Conservation (phyloP, 2,113 vertebrate species). For the Triplophysa tibetana region DNA sequence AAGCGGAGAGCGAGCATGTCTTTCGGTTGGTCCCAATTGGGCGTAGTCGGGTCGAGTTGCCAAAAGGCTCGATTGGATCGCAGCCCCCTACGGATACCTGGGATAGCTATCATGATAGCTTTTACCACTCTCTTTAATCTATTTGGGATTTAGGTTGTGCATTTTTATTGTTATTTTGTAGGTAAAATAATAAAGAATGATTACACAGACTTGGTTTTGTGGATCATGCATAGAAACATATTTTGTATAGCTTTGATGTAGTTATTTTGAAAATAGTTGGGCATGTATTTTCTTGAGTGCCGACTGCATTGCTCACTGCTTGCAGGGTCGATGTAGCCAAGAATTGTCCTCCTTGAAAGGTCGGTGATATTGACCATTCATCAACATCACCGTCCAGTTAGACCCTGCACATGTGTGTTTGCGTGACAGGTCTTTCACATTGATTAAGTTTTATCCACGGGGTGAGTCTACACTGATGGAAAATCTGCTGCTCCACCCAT, state of each 20-base stretch:
- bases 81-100: background rate
- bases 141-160: background rate
- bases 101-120: background rate
- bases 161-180: no score
- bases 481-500: constrained; percentile 8
- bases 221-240: background rate
- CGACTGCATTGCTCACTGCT: background rate
- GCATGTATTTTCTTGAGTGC: no score
- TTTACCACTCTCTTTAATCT: background rate
- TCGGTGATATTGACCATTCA: constrained; percentile 10
- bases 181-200: no score
- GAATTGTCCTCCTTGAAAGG: constrained; percentile 17
- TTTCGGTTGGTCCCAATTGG: constrained; percentile 16
- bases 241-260: background rate
- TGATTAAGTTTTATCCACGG: constrained; percentile 58
- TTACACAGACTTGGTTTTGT: background rate
- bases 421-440: constrained; percentile 47
- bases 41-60: background rate
- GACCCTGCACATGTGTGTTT: background rate
- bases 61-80: constrained; percentile 26
- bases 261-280: background rate
- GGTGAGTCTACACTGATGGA: background rate
- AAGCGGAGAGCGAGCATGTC: constrained; percentile 1
- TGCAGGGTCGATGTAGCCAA: background rate
- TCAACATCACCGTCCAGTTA: background rate